These are phyloP conservation scores for Keiferia lycopersicella DNA, from an alignment of 2,888 invertebrate species.

Conservation along the genomic window DNA sequence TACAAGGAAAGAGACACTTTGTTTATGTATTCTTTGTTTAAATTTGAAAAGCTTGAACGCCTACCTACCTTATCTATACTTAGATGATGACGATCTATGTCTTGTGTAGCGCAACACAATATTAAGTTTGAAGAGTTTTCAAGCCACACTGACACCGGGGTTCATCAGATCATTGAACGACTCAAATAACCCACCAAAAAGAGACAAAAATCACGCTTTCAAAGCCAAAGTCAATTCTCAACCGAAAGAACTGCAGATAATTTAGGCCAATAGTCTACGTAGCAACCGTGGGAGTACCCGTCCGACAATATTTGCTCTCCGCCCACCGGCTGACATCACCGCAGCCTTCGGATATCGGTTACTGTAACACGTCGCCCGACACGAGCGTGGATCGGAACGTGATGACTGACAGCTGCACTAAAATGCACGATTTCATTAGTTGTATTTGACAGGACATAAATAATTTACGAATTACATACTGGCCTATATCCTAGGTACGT, in stretches of 20 bases:
- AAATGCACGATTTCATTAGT: background rate
- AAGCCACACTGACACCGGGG: too few species aligned
- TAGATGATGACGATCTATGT: too few species aligned
- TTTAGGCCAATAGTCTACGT: background rate
- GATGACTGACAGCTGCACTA: constrained; percentile 10
- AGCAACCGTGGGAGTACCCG: constrained; percentile 16
- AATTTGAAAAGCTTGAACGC: too few species aligned
- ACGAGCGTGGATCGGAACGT: constrained; percentile 1
- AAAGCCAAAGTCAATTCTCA: background rate
- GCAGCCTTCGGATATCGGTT: constrained; percentile 37
- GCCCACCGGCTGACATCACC: constrained; percentile 40
- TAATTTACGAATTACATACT: too few species aligned
- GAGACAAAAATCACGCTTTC: too few species aligned
- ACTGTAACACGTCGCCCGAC: constrained; percentile 28
- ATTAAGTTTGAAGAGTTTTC: background rate
- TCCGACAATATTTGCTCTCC: constrained; percentile 33
- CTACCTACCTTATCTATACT: too few species aligned
- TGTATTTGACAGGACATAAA: background rate
- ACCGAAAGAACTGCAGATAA: background rate
- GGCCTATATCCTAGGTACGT: too few species aligned
- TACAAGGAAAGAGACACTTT: too few species aligned
- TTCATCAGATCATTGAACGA: too few species aligned
- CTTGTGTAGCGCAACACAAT: too few species aligned
- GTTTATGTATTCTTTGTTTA: too few species aligned
- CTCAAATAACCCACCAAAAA: too few species aligned